phyloP scores from a whole-genome alignment of 2,113 vertebrate genomes.

The Fregata magnificens region DNA sequence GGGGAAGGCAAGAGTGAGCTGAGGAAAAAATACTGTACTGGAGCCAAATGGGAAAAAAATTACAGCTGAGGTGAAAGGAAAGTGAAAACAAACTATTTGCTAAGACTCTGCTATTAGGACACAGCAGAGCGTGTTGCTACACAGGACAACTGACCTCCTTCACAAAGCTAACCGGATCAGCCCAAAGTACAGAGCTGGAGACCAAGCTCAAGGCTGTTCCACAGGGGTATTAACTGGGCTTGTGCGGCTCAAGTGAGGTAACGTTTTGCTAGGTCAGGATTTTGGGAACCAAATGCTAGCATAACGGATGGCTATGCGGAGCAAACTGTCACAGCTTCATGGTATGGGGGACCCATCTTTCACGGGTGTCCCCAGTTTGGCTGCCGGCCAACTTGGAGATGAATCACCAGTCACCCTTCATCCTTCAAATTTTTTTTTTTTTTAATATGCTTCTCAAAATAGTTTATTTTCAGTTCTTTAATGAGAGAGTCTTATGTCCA shows the following conservation, averaged over 20 bases:
- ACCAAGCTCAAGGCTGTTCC: not conserved
- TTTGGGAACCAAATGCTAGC: not conserved
- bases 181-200: not conserved
- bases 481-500: not conserved
- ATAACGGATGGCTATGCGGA: fast-evolving
- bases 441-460: not conserved
- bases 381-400: too few species aligned
- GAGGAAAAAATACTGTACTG: not conserved
- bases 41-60: not conserved
- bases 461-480: not conserved
- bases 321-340: too few species aligned
- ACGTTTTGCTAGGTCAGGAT: not conserved
- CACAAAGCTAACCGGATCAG: not conserved
- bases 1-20: not conserved
- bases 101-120: not conserved
- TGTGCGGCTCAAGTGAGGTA: fast-evolving
- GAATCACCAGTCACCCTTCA: too few species aligned
- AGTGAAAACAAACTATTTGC: not conserved
- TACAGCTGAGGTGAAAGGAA: not conserved
- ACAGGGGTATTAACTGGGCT: fast-evolving
- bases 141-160: not conserved
- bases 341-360: too few species aligned
- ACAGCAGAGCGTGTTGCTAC: fast-evolving
- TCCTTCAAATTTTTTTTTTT: not conserved
- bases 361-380: too few species aligned